Evolutionary conservation across 2,113 vertebrate species (phyloP).

Genomic region (Pedetes capensis): DNA sequence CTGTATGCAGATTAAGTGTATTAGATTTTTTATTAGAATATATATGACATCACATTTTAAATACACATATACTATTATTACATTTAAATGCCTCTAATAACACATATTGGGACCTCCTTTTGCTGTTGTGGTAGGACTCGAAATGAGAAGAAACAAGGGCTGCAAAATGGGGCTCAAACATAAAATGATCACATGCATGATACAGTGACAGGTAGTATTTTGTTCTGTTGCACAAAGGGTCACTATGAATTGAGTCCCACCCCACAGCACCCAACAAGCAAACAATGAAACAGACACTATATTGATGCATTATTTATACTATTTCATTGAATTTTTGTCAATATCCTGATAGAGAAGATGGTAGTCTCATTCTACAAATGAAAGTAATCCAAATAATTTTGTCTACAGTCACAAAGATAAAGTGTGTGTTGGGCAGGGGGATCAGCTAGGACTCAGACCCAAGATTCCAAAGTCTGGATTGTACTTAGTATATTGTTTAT

Average conservation of each 20-base stretch:
- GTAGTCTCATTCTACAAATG: not conserved
- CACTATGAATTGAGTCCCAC: too few relatives aligned
- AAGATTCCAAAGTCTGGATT: not conserved
- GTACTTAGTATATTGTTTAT: not conserved
- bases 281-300: not conserved
- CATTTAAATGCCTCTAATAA: not conserved
- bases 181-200: too few relatives aligned
- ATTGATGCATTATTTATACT: not conserved
- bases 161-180: too few relatives aligned
- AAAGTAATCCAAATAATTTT: not conserved
- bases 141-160: too few relatives aligned
- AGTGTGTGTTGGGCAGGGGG: rapidly evolving
- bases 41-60: not conserved
- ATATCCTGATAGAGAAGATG: not conserved
- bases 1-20: not conserved
- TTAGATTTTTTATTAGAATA: not conserved
- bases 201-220: too few relatives aligned
- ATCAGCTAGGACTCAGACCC: not conserved
- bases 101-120: too few relatives aligned
- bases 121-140: too few relatives aligned
- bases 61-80: not conserved
- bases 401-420: not conserved
- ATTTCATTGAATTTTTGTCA: not conserved
- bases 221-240: too few relatives aligned
- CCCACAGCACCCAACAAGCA: too few relatives aligned